Base-by-base conservation (phyloP, 2,113 vertebrate genomes). In the Brachirus orientalis region DNA sequence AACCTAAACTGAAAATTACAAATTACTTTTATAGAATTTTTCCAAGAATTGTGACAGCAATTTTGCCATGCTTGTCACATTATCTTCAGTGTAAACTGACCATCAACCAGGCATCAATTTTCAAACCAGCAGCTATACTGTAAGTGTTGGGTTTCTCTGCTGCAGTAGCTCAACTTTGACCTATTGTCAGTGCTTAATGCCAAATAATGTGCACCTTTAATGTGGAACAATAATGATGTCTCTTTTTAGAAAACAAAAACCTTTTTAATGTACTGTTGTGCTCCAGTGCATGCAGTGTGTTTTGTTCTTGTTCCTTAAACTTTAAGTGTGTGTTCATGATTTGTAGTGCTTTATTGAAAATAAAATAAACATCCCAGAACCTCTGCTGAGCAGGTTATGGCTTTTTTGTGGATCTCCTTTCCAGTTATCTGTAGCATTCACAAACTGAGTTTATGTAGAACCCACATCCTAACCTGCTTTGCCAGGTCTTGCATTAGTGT, bases 1-100 rank as follows among this genome's bases (percentile, higher is more conserved):
- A 79, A 67, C 58, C 56, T 71, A n/a, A 66, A 69, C 43, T 56
- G 60, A 80, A 77, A 55, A 60, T 64, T 75, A 57, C 72, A 79
- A 83, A 64, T 16, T 84, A 88, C 82, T 92, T 93, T 89, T 92
- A 80, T 88, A 88, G n/a, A 86, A 75, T 91, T 93, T 93, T 93
- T 92, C 91, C 75, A 84, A 85, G 62, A 62, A 73, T 58, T 69
- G 72, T 76, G 70, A 78, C 80, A 72, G 68, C 78, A 70, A 85
- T 79, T 61, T 44, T 72, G 33, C 57, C 41, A 54, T 57, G 66
- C 22, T 59, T 43, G 55, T 72, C 64, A 54, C 72, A 59, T 79
- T 84, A 65, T 69, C 69, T 84, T 80, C 79, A 82, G 80, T 72
- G 65, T 87, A 69, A 75, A 84, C 85, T 79, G 70, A 79, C 75